Evolutionary conservation across 2,888 invertebrate genomes (phyloP).

Genomic region (Dryomyza anilis): DNA sequence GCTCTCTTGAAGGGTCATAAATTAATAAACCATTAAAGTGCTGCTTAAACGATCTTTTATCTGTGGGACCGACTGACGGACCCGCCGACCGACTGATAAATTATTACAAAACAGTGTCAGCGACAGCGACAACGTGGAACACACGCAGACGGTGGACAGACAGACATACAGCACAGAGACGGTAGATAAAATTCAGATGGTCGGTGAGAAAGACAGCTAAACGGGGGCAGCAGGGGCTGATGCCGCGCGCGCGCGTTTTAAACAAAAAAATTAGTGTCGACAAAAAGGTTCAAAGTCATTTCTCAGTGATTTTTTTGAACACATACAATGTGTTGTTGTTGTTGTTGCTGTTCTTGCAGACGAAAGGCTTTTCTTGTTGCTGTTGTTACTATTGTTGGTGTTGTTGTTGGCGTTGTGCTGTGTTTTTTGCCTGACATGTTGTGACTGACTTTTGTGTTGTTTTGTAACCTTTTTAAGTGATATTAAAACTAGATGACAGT

Average conservation of each 20-base stretch:
- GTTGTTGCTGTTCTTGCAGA: neutral
- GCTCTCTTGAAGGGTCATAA: conserved; percentile 62
- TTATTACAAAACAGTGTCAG: conserved; percentile 61
- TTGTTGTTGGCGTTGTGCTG: neutral
- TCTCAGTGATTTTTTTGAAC: conserved; percentile 46
- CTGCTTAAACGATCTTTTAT: conserved; percentile 62
- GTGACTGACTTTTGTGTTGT: conserved; percentile 10
- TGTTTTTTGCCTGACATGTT: too few relatives aligned
- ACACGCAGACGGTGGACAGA: neutral
- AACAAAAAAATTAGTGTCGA: conserved; percentile 58
- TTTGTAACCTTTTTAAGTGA: conserved; percentile 32
- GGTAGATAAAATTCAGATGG: too few relatives aligned
- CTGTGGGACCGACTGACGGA: too few relatives aligned
- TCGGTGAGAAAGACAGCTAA: neutral
- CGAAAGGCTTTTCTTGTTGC: too few relatives aligned
- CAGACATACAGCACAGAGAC: neutral
- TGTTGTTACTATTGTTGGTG: neutral
- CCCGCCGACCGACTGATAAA: conserved; percentile 62
- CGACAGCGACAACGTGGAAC: conserved; percentile 12
- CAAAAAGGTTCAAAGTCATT: conserved; percentile 59
- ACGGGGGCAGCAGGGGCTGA: neutral
- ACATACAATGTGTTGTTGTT: neutral
- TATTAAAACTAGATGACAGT: conserved; percentile 42
- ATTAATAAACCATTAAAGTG: conserved; percentile 63
- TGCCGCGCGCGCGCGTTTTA: conserved; percentile 8